Base-by-base conservation (phyloP, 1,140 invertebrate species). In the Bombyx mandarina region DNA sequence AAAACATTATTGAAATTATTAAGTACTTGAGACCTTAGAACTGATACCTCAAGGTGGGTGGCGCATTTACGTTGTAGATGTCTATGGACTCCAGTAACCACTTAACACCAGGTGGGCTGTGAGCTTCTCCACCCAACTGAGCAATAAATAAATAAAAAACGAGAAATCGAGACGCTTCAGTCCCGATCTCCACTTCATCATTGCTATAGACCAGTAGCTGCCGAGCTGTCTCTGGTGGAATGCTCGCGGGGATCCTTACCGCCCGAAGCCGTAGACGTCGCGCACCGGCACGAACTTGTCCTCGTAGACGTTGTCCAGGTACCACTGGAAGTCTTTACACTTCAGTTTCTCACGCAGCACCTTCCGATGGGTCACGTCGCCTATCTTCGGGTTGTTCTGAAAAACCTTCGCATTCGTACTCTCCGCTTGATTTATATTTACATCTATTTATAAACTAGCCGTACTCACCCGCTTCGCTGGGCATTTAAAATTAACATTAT, bases 211-310 rank as follows among this genome's bases (percentile, higher is more conserved):
- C 2, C 45, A 12, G 45, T 46, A 2, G 6, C n/a, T 7, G 45
- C n/a, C 8, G 3, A 51, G 22, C 10, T 3, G 3, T 18, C 42
- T 42, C 1, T 8, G 8, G 42, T 42, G 51, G 22, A n/a, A 56
- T 42, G 12, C 12, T 18, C 12, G 12, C 12, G 12, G 0, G 12
- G 12, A n/a, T 35, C 42, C 58, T 47, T 10, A 82, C 77, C 79
- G 70, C 59, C 97, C 97, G 84, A 93, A 97, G 8, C 91, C 94
- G 49, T 88, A 78, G 2, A 94, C 93, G 75, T 97, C 92, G 76
- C 94, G 91, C 63, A 95, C 95, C 8, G 94, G 93, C 52, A 97
- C 92, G 85, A 96, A 97, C 84, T 97, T 97, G 75, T 96, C 92
- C 6, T 93, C 93, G 83, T 94, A 95, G 22, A 96, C 82, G 80